These are phyloP conservation scores for Miopithecus talapoin DNA, from an alignment of 2,797 vertebrate genomes.

Conservation along the genomic window DNA sequence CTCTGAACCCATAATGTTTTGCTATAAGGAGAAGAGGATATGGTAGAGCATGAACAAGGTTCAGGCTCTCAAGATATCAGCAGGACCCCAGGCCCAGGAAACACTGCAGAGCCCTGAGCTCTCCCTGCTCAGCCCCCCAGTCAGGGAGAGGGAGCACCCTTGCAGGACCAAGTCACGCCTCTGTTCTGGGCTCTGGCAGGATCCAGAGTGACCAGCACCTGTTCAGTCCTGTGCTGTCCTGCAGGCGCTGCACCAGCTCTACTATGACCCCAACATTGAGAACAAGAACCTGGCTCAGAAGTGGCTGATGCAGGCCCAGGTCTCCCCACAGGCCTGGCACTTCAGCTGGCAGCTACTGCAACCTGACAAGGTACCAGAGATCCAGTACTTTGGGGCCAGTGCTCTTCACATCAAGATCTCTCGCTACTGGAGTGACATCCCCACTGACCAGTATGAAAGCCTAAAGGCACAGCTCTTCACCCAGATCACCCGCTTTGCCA, in stretches of 20 bases:
- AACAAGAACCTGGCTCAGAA: slow-evolving; percentile 99
- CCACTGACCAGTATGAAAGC: slow-evolving; percentile 95
- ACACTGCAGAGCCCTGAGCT: slow-evolving; percentile 20
- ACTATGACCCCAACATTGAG: slow-evolving; percentile 99
- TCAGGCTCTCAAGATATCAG: slow-evolving; percentile 4
- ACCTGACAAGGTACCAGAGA: slow-evolving; percentile 98
- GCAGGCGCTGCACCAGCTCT: slow-evolving; percentile 97
- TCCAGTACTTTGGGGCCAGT: slow-evolving; percentile 98
- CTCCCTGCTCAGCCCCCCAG: not conserved
- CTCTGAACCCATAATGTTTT: slow-evolving; percentile 38
- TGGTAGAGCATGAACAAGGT: slow-evolving; percentile 33
- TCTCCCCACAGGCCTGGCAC: slow-evolving; percentile 99
- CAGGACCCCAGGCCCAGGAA: not conserved
- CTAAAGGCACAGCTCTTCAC: slow-evolving; percentile 98
- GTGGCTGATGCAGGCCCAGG: slow-evolving; percentile 99
- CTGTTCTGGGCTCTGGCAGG: slow-evolving; percentile 51
- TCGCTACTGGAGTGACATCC: slow-evolving; percentile 98
- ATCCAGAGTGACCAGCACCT: slow-evolving; percentile 54
- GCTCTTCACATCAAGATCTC: slow-evolving; percentile 99
- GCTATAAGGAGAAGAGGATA: slow-evolving; percentile 35
- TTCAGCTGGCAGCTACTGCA: slow-evolving; percentile 97
- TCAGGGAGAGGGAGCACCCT: slow-evolving; percentile 35
- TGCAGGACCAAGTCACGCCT: slow-evolving; percentile 82
- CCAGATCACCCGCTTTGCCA: slow-evolving; percentile 96
- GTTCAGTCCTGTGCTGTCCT: slow-evolving; percentile 67